Conservation (phyloP, 2,113 vertebrate genomes). For the Elachura formosa region DNA sequence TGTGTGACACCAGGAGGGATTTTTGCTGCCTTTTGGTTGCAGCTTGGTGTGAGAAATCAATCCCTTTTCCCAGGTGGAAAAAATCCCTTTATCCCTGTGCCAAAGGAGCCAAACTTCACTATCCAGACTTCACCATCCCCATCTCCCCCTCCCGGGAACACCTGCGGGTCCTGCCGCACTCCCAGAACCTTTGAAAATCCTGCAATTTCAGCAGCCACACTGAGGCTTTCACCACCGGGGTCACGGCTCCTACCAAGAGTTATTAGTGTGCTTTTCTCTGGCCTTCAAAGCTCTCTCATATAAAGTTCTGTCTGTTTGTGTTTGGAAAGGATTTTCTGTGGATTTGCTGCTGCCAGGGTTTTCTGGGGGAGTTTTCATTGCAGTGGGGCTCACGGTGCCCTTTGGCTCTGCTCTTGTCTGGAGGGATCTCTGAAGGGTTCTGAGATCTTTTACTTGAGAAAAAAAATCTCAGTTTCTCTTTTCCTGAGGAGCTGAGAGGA, state of each 20-base stretch:
- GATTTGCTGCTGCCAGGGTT: background rate
- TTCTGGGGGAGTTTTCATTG: background rate
- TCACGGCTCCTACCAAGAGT: constrained; percentile 3
- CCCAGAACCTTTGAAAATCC: background rate
- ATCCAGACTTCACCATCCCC: background rate
- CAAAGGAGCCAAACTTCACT: background rate
- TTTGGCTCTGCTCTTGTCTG: background rate
- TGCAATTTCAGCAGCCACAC: background rate
- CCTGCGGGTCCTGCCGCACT: background rate
- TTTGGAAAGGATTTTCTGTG: background rate
- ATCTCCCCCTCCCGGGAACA: background rate
- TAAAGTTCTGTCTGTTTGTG: background rate
- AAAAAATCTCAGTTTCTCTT: no score
- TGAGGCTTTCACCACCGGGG: background rate
- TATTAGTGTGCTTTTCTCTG: background rate
- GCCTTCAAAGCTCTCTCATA: background rate
- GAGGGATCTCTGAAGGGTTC: background rate
- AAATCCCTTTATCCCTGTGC: background rate
- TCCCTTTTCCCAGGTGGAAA: no score
- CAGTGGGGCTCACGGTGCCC: background rate
- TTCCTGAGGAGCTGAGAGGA: background rate
- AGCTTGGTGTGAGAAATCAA: constrained; percentile 7
- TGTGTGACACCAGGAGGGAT: background rate
- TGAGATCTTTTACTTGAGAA: no score
- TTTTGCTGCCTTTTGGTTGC: background rate